Evolutionary conservation across 2,797 vertebrate species (phyloP), one percentile per base, ranked within the genome.

Genomic region (Lemur catta): DNA sequence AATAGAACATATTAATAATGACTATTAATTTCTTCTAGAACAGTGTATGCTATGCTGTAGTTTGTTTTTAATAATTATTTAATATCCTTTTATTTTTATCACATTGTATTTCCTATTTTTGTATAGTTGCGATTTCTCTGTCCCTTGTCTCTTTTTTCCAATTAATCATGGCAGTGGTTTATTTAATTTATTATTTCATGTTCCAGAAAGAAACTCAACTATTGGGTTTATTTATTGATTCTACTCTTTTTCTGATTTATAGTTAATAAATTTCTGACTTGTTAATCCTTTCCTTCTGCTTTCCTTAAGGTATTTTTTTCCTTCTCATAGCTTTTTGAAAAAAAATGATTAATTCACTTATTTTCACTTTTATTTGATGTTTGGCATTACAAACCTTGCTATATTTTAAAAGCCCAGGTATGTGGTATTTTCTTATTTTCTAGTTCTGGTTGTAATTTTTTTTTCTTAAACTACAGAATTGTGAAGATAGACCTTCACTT

Each of bases 111-210:
- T 82, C 94, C 46, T 90, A 74, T n/a, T 80, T 79, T 67, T 94
- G 2, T 15, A 50, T 75, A 20, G 78, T 81, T 89, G 6, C n/a
- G 2, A 82, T 94, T 94, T 94, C 22, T 90, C 38, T 89, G 28
- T 50, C 33, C 17, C 2, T 57, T 72, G 4, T n/a, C 9, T 79
- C 50, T 63, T 59, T 72, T 91, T 91, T 67, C 67, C 5, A 71
- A 26, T 63, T 85, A 92, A 92, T 65, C 41, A 52, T 50, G 6
- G 2, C 38, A 82, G 79, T 50, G 28, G 9, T 94, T 72, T 84
- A 75, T 67, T 94, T 75, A 59, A 41, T 52, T 95, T 84, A 87
- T 95, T 89, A 80, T 88, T 95, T 67, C 57, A 86, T 46, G 52
- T 91, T 79, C 7, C 72, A 35, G n/a, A 55, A n/a, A 81, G 46